Evolutionary conservation across 2,888 invertebrate species (phyloP), one percentile per base, ranked within the genome.

Genomic region (Apamea crenata): DNA sequence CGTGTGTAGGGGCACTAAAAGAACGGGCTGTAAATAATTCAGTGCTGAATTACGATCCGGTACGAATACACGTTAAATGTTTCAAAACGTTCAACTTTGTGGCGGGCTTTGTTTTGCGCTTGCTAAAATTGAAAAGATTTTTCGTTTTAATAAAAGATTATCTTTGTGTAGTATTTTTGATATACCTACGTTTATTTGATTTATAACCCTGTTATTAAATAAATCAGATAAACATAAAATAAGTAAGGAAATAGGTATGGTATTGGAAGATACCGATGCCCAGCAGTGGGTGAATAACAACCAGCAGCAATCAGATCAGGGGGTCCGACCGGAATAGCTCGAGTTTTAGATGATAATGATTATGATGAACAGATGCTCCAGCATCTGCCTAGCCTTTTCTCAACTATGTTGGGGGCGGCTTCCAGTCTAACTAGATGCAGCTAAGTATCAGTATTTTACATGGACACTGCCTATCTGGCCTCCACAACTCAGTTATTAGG

Each of bases 1-100:
- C 69, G 65, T 77, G 82, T 75, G 73, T 53, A 8, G 56, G 56
- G 75, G 53, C 74, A 59, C 80, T 84, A 87, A 82, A 69, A 59
- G n/a, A 50, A 47, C 63, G 56, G 25, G 61, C 66, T 68, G 70
- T 89, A 80, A 89, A 89, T 89, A 87, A 89, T 89, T 89, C 82
- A 87, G 53, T 18, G 63, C 44, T 85, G 85, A 88, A 87, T 84
- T 85, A 89, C 79, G 81, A 82, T 78, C 77, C 74, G 50, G 77
- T 73, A 71, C 40, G 66, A 73, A 81, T 81, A 83, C 72, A 83
- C 82, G 81, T 73, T 88, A 50, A 89, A 89, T 87, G 80, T 83
- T 86, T 84, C 78, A 88, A 83, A 89, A 80, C 65, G 73, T 73
- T 79, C 50, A 84, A 81, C 65, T 81, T 79, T 80, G 77, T 78